These are phyloP conservation scores for Drosophila basisetae DNA, from an alignment of 2,888 invertebrate species.

Conservation along the genomic window DNA sequence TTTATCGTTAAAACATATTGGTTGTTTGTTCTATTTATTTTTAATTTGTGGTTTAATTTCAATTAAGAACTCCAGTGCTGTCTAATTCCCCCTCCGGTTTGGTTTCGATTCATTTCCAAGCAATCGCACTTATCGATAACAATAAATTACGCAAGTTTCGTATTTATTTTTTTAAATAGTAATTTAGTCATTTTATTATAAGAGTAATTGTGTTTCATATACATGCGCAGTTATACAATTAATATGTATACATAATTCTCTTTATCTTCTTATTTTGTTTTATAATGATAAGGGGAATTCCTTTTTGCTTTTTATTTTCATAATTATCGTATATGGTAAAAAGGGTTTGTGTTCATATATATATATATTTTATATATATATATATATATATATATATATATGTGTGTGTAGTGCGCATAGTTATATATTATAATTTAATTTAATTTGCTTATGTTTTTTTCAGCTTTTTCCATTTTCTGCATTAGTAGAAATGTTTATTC, in stretches of 20 bases:
- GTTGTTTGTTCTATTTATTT: not conserved
- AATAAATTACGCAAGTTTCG: not conserved
- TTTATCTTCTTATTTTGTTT: constrained; percentile 8
- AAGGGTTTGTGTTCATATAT: constrained; percentile 26
- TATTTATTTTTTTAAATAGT: constrained; percentile 2
- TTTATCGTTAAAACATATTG: not conserved
- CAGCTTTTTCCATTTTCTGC: constrained; percentile 3
- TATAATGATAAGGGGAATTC: constrained; percentile 32
- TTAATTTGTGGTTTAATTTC: not conserved
- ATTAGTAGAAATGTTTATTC: constrained; percentile 26
- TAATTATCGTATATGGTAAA: constrained; percentile 21
- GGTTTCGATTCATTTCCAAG: not conserved
- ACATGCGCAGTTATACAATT: constrained; percentile 29
- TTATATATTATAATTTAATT: constrained; percentile 28
- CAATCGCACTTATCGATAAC: not conserved
- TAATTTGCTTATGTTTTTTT: not conserved
- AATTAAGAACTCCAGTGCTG: not conserved
- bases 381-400: not conserved
- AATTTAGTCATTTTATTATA: constrained; percentile 44
- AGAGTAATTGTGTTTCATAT: constrained; percentile 44
- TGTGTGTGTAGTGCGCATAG: constrained; percentile 25
- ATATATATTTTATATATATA: constrained; percentile 3
- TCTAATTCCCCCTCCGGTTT: not conserved
- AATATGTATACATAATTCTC: constrained; percentile 29
- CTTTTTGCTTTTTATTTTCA: constrained; percentile 13